phyloP scores from a whole-genome alignment of 2,113 vertebrate genomes.

The Platysternon megacephalum region DNA sequence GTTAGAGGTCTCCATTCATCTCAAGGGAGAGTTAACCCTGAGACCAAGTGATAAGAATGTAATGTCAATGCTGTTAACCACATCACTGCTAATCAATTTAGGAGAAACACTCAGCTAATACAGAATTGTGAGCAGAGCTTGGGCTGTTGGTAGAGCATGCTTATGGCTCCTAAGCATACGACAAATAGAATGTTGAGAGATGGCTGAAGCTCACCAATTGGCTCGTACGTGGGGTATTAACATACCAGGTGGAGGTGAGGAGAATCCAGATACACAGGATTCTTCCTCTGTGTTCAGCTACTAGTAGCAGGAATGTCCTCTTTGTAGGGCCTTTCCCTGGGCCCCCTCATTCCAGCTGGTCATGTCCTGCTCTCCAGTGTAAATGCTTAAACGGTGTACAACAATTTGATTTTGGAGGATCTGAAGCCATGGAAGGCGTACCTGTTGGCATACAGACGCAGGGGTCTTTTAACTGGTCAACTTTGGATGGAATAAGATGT shows the following conservation, averaged over 20 bases:
- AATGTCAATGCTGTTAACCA: constrained; percentile 66
- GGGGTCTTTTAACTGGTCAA: constrained; percentile 72
- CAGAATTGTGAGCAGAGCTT: not conserved
- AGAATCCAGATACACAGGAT: not conserved
- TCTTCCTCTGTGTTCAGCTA: fast-evolving
- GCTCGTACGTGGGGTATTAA: not conserved
- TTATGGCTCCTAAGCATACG: fast-evolving
- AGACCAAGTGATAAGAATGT: constrained; percentile 63
- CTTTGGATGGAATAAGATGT: constrained; percentile 48
- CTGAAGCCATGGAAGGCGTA: constrained; percentile 50
- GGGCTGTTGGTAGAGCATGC: not conserved
- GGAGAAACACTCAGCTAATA: constrained; percentile 47
- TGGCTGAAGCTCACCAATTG: fast-evolving
- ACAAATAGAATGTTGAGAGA: not conserved
- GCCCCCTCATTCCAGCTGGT: fast-evolving
- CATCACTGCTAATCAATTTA: constrained; percentile 63
- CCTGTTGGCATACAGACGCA: constrained; percentile 69
- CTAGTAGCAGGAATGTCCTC: not conserved
- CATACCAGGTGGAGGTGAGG: fast-evolving
- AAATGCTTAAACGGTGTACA: not conserved
- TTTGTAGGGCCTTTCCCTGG: not conserved
- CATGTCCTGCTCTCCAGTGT: fast-evolving
- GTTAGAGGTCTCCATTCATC: constrained; percentile 51
- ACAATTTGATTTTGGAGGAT: constrained; percentile 39
- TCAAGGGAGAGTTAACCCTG: constrained; percentile 65